phyloP scores from a whole-genome alignment of 2,113 vertebrate species.

The Lagopus leucura region DNA sequence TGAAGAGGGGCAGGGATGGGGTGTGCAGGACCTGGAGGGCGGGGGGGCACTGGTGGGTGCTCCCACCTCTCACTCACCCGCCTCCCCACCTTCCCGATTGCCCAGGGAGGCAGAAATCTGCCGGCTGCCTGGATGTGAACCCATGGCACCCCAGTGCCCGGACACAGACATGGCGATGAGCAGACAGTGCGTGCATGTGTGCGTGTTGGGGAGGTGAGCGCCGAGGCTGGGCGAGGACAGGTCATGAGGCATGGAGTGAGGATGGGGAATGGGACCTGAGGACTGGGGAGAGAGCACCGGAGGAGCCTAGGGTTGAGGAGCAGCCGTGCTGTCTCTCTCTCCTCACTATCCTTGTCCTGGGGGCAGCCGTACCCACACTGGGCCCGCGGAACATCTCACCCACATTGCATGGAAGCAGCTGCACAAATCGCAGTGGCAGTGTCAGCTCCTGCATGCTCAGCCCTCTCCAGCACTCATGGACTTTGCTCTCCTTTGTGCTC shows the following conservation, averaged over 20 bases:
- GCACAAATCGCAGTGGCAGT: rapidly evolving
- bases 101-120: constrained; percentile 44
- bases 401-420: rapidly evolving
- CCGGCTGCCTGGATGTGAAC: background rate
- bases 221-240: background rate
- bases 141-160: constrained; percentile 53
- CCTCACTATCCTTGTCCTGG: background rate
- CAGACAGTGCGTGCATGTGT: constrained; percentile 38
- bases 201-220: background rate
- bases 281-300: background rate
- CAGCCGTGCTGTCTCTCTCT: background rate
- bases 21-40: constrained; percentile 47
- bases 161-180: constrained; percentile 53
- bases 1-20: background rate
- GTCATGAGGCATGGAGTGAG: constrained; percentile 35
- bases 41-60: background rate
- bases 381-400: background rate
- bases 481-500: background rate
- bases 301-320: background rate
- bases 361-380: background rate
- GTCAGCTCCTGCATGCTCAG: background rate
- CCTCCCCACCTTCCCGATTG: background rate
- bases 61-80: background rate
- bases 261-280: background rate
- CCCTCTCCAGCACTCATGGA: background rate